Percentiles rank a stretch among this genome's conserved stretches.
phyloP scores from a whole-genome alignment of 2,113 vertebrate species.

The Aptenodytes forsteri region DNA sequence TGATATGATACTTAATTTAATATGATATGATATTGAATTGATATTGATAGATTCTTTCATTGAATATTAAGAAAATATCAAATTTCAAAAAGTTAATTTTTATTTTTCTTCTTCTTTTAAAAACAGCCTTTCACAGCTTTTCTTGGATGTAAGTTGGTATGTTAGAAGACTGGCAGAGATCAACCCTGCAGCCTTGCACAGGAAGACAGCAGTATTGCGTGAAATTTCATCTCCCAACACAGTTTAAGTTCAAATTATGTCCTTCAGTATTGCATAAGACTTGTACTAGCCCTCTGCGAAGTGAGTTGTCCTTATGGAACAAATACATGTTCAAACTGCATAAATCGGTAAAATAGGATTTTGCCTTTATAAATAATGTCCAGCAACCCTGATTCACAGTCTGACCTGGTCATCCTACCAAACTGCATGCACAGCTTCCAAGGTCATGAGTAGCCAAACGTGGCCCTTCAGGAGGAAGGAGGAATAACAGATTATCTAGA shows the following conservation, averaged over 20 bases:
- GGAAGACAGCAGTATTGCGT: not conserved
- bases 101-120: not conserved
- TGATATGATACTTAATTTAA: not conserved
- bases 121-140: not conserved
- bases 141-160: not conserved
- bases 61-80: not conserved
- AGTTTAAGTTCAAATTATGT: not conserved
- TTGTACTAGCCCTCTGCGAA: not conserved
- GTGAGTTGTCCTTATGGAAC: not conserved
- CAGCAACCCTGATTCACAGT: not conserved
- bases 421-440: not conserved
- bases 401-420: not conserved
- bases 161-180: not conserved
- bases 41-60: not conserved
- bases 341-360: not conserved
- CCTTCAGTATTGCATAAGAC: not conserved
- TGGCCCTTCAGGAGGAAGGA: not conserved
- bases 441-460: accelerated
- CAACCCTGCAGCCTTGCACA: not conserved
- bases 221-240: not conserved
- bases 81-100: not conserved
- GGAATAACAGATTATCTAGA: not conserved
- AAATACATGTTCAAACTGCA: not conserved
- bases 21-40: not conserved
- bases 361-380: not conserved